Base-by-base conservation (phyloP, 2,888 invertebrate genomes). In the Dasysyrphus tricinctus region DNA sequence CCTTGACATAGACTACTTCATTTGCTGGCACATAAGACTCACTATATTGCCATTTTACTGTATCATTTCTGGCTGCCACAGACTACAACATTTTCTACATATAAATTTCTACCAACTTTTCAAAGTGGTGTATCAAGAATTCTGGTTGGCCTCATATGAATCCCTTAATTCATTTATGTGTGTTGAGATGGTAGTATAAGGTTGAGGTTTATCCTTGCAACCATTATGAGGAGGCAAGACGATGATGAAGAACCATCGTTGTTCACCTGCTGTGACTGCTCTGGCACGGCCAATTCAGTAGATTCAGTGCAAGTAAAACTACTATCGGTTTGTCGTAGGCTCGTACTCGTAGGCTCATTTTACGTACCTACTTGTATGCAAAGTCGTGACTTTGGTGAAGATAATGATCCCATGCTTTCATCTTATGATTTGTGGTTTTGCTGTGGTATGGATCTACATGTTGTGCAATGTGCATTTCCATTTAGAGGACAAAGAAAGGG, bases 351-450 rank as follows among this genome's bases (percentile, higher is more conserved):
- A n/a, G n/a, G n/a, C n/a, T n/a, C n/a, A n/a, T 9, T 65, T n/a
- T 24, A 24, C 24, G 24, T 24, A 24, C 2, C 4, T 44, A 19
- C 9, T 24, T 49, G 32, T 6, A 51, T 34, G 61, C 37, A 54
- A 37, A 61, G 67, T 54, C 77, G 61, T 74, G 61, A 77, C 75
- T 56, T 70, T 63, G 84, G 72, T 73, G 77, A 74, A 74, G 81
- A 74, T 85, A 85, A 85, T 85, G 81, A 81, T 85, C 73, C 73
- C 59, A 73, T 61, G 61, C 77, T 70, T 81, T 73, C 67, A 74
- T 85, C 77, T 74, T 77, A 49, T 85, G 85, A 85, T 81, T 85
- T 85, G 85, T 81, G 85, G 81, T 63, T 74, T 70, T 61, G 47
- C 76, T 61, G 14, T 7, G 54, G 54, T 59, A 47, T 57, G 59